These are phyloP conservation scores for Aphelocoma californica DNA, from an alignment of 2,797 vertebrate species.

Conservation along the genomic window DNA sequence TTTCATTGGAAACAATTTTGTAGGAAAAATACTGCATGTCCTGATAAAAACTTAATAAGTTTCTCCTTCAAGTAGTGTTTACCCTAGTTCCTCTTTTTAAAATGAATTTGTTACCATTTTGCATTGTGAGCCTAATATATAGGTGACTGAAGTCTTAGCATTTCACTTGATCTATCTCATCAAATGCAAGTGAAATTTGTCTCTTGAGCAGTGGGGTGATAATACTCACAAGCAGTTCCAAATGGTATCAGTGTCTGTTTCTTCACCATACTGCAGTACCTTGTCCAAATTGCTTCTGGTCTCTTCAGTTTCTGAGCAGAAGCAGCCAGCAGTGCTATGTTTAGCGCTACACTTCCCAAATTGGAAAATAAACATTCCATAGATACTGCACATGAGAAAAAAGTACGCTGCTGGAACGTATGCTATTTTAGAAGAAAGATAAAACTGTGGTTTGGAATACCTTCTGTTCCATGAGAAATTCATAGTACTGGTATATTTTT, in stretches of 20 bases:
- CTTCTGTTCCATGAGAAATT: slow-evolving; percentile 9
- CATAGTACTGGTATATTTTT: slow-evolving; percentile 23
- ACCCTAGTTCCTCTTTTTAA: background rate
- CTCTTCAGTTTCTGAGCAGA: background rate
- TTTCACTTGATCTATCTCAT: background rate
- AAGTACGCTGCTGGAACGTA: background rate
- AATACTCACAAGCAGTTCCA: background rate
- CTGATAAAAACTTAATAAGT: accelerated
- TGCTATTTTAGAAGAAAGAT: slow-evolving; percentile 44
- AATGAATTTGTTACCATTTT: background rate
- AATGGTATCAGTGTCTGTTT: background rate
- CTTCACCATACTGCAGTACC: background rate
- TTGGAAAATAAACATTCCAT: slow-evolving; percentile 25
- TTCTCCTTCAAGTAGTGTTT: background rate
- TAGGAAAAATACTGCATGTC: background rate
- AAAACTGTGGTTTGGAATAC: slow-evolving; percentile 48
- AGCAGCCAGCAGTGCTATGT: background rate
- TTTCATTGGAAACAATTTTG: background rate
- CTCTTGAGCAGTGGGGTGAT: background rate
- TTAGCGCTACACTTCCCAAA: background rate
- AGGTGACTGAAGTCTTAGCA: background rate
- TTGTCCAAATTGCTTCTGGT: background rate
- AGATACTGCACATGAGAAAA: slow-evolving; percentile 28
- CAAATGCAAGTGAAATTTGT: background rate
- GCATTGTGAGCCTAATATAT: background rate